Evolutionary conservation across 1,140 invertebrate genomes (phyloP).

Genomic region (Pteromalus puparum): DNA sequence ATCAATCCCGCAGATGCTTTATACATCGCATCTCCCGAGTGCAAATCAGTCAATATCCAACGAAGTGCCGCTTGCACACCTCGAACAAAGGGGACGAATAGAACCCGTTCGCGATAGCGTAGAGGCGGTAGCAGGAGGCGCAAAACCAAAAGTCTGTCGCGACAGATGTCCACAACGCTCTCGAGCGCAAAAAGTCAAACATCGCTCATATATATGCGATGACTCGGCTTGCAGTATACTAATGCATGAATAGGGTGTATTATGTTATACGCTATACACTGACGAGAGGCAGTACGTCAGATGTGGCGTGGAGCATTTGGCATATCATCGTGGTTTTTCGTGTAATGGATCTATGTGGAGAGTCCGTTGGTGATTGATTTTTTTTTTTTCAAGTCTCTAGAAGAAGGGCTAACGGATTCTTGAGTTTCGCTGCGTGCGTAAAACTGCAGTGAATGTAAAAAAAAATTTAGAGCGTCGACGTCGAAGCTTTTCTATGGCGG

Average conservation of each 20-base stretch:
- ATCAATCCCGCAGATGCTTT: too few species aligned
- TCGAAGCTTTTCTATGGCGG: too few species aligned
- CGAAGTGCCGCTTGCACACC: background rate
- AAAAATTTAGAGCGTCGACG: background rate
- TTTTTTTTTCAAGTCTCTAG: background rate
- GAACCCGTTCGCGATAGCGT: background rate
- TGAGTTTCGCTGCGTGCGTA: too few species aligned
- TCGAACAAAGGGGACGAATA: background rate
- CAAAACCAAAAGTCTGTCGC: slow-evolving; percentile 10
- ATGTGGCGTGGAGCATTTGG: background rate
- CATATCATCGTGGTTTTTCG: background rate
- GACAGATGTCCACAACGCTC: background rate
- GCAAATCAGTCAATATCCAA: background rate
- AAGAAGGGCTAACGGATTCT: too few species aligned
- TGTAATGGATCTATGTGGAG: background rate
- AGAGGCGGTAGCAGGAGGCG: background rate
- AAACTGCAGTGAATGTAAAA: background rate
- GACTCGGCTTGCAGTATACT: background rate
- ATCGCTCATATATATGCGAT: background rate
- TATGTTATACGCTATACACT: background rate
- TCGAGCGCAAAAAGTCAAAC: background rate
- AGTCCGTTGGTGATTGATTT: background rate
- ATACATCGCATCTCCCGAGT: too few species aligned
- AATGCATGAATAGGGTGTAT: background rate
- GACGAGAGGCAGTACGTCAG: background rate